Base-by-base conservation (phyloP, 2,888 invertebrate species). In the Perdita meconis region DNA sequence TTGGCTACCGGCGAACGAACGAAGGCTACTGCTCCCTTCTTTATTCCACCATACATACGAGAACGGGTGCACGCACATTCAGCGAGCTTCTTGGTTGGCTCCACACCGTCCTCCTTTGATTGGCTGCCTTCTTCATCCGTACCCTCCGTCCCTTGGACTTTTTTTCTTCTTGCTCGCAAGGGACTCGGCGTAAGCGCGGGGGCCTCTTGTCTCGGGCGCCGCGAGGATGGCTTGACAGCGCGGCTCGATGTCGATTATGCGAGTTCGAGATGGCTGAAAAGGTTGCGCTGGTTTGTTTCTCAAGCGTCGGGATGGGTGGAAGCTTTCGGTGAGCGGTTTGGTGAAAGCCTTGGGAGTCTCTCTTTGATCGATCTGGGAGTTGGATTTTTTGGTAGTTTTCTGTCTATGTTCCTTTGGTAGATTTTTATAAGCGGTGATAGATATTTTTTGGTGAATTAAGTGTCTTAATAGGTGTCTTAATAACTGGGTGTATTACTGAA, bases 41-140 rank as follows among this genome's bases (percentile, higher is more conserved):
- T 83, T 81, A 81, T 80, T 81, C 82, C 81, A 65, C 84, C 72
- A 80, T 83, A 81, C 85, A 67, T 78, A 80, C 85, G 82, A 86
- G 88, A 89, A 87, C 87, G 87, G 85, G 86, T 88, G 88, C 89
- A 89, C 87, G 88, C 88, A 88, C 89, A 83, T 84, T 83, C 84
- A 83, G 84, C 80, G 85, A 42, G 76, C 84, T 85, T 83, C 86
- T 88, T 80, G 89, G 89, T 89, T 89, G 89, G 88, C 78, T 86
- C 84, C 75, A 81, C 83, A 40, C 53, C 60, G 75, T 79, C 72
- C 72, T 69, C 59, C 75, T 74, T 83, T 76, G 76, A 80, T 84
- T 83, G 83, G 84, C 83, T 82, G 83, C 76, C 84, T n/a, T 75
- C 42, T 65, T 67, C 82, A 55, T 69, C 80, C 71, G 67, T 68